phyloP scores from a whole-genome alignment of 2,888 invertebrate genomes.

The Prenolepis imparis region DNA sequence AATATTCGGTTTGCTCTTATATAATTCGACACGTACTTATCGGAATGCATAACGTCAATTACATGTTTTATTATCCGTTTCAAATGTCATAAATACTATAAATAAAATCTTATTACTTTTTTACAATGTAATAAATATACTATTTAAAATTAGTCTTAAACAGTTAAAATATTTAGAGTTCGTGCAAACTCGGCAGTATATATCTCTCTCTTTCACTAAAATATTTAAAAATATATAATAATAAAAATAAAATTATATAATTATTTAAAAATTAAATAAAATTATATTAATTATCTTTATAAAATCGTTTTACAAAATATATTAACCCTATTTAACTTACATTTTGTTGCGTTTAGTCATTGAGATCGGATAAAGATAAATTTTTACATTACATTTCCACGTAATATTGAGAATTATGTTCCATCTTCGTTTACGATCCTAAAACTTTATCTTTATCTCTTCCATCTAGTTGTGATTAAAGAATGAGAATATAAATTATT shows the following conservation, averaged over 20 bases:
- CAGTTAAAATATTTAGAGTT: background rate
- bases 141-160: background rate
- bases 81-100: background rate
- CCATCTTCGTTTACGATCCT: background rate
- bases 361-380: background rate
- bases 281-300: background rate
- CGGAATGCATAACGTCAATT: background rate
- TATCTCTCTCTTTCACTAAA: background rate
- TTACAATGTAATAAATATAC: background rate
- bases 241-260: background rate
- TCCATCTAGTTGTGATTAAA: background rate
- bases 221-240: background rate
- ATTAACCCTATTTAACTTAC: background rate
- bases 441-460: background rate
- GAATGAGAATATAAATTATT: slow-evolving; percentile 10
- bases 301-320: background rate
- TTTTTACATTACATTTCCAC: background rate
- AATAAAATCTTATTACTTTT: background rate
- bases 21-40: slow-evolving; percentile 13
- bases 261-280: background rate
- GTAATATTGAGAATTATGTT: background rate
- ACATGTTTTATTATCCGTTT: background rate
- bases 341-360: background rate
- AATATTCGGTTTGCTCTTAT: slow-evolving; percentile 21
- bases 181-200: background rate